phyloP scores from a whole-genome alignment of 2,888 invertebrate species.

The Eumacrocentrus americanus region DNA sequence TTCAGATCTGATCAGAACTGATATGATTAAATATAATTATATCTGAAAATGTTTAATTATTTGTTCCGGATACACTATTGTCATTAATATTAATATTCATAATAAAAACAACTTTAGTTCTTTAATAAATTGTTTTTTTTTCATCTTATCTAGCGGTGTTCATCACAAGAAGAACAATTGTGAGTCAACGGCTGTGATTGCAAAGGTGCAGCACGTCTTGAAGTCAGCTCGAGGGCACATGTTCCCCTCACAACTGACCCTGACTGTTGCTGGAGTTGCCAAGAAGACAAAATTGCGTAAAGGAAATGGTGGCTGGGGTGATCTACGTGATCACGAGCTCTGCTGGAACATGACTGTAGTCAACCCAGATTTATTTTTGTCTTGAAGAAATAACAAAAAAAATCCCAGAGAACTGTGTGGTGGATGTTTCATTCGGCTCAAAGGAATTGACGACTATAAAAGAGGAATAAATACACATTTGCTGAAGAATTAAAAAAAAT shows the following conservation, averaged over 20 bases:
- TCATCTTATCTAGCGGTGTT: constrained; percentile 74
- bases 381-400: constrained; percentile 35
- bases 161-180: constrained; percentile 95
- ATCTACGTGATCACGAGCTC: constrained; percentile 73
- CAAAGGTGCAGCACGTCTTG: constrained; percentile 81
- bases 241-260: constrained; percentile 73
- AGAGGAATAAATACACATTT: background rate
- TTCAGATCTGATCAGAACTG: too few species aligned
- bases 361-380: constrained; percentile 49
- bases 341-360: constrained; percentile 62
- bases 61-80: too few species aligned
- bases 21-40: too few species aligned
- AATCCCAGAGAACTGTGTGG: background rate
- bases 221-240: constrained; percentile 73
- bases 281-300: constrained; percentile 80
- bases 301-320: constrained; percentile 99
- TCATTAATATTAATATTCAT: background rate
- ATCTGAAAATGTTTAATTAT: too few species aligned
- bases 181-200: constrained; percentile 82
- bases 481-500: constrained; percentile 6
- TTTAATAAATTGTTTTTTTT: background rate
- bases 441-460: background rate
- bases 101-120: too few species aligned
- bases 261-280: constrained; percentile 71
- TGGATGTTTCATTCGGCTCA: background rate